Base-by-base conservation (phyloP, 2,113 vertebrate species). In the Caracal caracal region DNA sequence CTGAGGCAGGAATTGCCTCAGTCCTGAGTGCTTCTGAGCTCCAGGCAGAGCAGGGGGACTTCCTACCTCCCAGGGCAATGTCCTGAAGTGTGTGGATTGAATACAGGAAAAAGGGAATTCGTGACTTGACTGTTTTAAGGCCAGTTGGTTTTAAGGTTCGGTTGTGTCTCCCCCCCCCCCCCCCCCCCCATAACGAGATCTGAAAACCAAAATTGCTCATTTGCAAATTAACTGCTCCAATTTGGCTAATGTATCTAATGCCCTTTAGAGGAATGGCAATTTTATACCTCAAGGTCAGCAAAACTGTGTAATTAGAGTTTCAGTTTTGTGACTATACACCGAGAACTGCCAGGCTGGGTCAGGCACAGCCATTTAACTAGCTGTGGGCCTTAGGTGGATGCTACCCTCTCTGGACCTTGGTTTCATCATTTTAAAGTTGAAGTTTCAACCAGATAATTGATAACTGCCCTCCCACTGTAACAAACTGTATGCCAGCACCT, bases 201-300 rank as follows among this genome's bases (percentile, higher is more conserved):
- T 89, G 56, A 95, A 97, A 92, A 88, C 68, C 66, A 91, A 81
- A 94, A 30, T 61, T 88, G n/a, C 59, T 89, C 40, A 26, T 47
- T 91, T 97, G 65, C 20, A 93, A 92, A 79, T 80, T 51, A 93
- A 66, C 73, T 76, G 30, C 53, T 88, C 61, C 47, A 17, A 10
- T 73, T 81, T 73, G 49, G 61, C 86, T 94, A 56, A 82, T 79
- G n/a, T 61, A 78, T 47, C 61, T 37, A 59, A 63, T 9, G 61
- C 47, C 37, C 53, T 93, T 95, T 73, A 51, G 47, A 95, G 53
- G 40, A 90, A 89, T 40, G 66, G 30, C 51, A 49, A 92, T 96
- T 90, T 96, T 84, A 68, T 68, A 88, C 26, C 30, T 84, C 66
- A 90, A 94, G 86, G 73, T 89, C 76, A 88, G 49, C 26, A 63